Evolutionary conservation across 2,113 vertebrate genomes (phyloP), one percentile per base, ranked within the genome.

Genomic region (Festucalex cinctus): DNA sequence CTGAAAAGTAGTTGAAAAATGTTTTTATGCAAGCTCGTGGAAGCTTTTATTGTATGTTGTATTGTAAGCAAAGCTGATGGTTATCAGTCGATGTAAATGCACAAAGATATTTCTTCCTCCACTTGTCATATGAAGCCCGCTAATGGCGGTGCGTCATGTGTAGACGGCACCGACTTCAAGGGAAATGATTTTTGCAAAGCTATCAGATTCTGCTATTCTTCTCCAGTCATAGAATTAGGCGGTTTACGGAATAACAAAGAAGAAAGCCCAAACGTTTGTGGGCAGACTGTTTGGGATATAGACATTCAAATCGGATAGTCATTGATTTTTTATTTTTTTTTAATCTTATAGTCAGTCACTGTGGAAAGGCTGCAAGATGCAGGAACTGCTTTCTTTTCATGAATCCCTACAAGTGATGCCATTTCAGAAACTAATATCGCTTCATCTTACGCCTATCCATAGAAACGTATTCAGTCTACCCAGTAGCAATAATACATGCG

Each of bases 251-350:
- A 60, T 70, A 71, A 71, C 71, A 56, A 46, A 32, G 19, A 66
- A 35, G 12, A 24, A 54, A 64, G 43, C 39, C 32, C 9, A 43
- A 36, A 19, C 19, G 8, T 48, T 53, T 13, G 51, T 41, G 32
- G 60, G 19, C 9, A 1, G 60, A 32, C 51, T 64, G 17, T 75
- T 71, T 66, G 22, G 16, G 71, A 66, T 58, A 22, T 61, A 44
- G 62, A 57, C 35, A 69, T 63, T 75, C 37, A 22, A 66, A 69
- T 75, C 14, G 24, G 48, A 65, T 68, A 72, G 14, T 36, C 46
- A 65, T 70, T 37, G 70, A 69, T 81, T 24, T 70, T 67, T n/a
- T n/a, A 65, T 35, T 35, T 69, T 32, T 32, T 32, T 32, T 32
- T 32, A 2, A n/a, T n/a, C n/a, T n/a, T n/a, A n/a, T n/a, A n/a